Conservation (phyloP, 2,797 vertebrate species). For the Eptatretus atami region DNA sequence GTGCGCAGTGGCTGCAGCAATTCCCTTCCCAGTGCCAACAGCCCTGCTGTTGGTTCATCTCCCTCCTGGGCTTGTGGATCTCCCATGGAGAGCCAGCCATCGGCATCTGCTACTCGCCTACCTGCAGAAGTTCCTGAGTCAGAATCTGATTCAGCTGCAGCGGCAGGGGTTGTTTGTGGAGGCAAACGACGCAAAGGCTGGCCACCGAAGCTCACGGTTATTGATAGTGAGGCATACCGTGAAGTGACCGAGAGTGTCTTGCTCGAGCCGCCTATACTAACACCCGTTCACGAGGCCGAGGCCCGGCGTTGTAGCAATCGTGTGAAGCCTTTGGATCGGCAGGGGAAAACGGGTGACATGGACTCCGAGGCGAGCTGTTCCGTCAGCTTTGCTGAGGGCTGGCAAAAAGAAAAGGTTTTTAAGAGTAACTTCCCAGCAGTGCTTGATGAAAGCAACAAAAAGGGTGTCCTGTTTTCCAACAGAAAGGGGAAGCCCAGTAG, state of each 20-base stretch:
- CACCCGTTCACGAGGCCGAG: slow-evolving; percentile 3
- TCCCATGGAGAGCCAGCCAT: slow-evolving; percentile 5
- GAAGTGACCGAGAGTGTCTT: not conserved
- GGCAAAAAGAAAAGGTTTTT: not conserved
- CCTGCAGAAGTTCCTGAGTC: not conserved
- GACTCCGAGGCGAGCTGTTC: not conserved
- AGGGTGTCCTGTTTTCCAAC: not conserved
- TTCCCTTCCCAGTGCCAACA: slow-evolving; percentile 3
- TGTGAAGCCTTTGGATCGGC: not conserved
- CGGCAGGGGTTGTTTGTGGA: not conserved
- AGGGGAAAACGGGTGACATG: slow-evolving; percentile 1
- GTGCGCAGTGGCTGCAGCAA: not conserved
- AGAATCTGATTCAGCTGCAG: not conserved
- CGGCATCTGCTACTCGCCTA: slow-evolving; percentile 1
- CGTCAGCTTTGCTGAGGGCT: not conserved
- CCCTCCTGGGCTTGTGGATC: slow-evolving; percentile 3
- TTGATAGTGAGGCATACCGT: not conserved
- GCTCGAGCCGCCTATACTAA: slow-evolving; percentile 1
- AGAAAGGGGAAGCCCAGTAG: not conserved
- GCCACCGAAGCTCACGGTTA: not conserved
- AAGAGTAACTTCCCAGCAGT: not conserved
- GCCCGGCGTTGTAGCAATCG: not conserved
- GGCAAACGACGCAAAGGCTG: not conserved
- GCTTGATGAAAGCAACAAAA: not conserved
- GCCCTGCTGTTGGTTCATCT: slow-evolving; percentile 1